These are phyloP conservation scores for Marcusenius ussheri DNA, from an alignment of 2,113 vertebrate species.

Conservation along the genomic window DNA sequence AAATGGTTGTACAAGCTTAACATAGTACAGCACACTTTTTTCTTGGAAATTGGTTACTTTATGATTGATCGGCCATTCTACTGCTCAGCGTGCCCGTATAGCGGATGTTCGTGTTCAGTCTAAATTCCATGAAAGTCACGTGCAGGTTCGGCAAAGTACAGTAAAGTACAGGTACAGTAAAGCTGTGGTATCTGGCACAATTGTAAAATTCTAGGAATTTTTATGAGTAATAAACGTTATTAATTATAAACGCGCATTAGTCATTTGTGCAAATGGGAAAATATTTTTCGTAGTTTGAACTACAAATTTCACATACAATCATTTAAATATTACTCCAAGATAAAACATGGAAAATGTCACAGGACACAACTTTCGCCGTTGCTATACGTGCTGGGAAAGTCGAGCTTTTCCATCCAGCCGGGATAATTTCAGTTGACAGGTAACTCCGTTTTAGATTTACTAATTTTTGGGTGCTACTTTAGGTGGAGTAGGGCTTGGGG, in stretches of 20 bases:
- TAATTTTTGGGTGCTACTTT: no score
- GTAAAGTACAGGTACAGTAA: no score
- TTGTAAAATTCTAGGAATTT: no score
- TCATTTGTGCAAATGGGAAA: neutral
- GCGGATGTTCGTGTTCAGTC: neutral
- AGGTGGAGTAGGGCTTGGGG: no score
- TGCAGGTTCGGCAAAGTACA: no score
- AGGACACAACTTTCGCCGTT: no score
- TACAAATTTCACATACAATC: neutral
- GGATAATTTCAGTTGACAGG: no score
- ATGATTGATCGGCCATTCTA: neutral
- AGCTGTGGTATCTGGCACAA: no score
- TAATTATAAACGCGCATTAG: neutral
- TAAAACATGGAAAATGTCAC: neutral
- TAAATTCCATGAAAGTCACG: neutral
- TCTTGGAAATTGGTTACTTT: neutral
- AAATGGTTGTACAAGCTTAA: neutral
- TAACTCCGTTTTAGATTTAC: no score
- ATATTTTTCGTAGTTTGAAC: neutral
- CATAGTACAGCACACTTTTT: no score
- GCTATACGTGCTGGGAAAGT: no score
- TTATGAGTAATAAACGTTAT: neutral
- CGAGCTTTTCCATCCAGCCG: no score
- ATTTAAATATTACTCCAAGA: neutral
- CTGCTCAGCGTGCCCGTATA: neutral